Evolutionary conservation across 1,140 invertebrate species (phyloP).

Genomic region (Diploscapter pachys): DNA sequence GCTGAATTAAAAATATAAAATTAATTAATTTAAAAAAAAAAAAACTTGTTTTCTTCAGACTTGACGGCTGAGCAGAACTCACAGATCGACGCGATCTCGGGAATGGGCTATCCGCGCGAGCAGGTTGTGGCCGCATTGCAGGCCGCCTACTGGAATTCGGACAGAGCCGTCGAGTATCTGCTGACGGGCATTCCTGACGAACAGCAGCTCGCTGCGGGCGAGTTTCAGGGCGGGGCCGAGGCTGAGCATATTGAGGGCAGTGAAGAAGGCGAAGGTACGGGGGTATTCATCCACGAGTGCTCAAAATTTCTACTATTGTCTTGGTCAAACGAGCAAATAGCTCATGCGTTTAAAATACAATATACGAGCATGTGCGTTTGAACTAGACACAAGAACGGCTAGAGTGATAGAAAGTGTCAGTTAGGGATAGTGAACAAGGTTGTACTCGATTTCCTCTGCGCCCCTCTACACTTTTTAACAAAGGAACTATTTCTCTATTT

Average conservation of each 20-base stretch:
- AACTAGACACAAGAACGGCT: no score
- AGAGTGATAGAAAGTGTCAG: no score
- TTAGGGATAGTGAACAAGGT: no score
- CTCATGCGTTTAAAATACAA: no score
- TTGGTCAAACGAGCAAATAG: no score
- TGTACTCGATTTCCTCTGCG: no score
- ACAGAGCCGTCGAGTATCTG: slow-evolving; percentile 95
- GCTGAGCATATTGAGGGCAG: neutral
- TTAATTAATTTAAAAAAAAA: neutral
- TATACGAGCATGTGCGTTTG: no score
- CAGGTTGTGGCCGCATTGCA: slow-evolving; percentile 70
- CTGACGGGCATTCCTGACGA: slow-evolving; percentile 61
- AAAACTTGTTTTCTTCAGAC: slow-evolving; percentile 9
- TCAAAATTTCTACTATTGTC: neutral
- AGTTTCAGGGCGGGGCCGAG: neutral
- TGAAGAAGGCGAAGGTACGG: slow-evolving; percentile 4
- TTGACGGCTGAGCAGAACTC: slow-evolving; percentile 46
- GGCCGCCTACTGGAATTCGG: slow-evolving; percentile 96
- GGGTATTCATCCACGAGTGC: slow-evolving; percentile 3
- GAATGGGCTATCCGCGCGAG: slow-evolving; percentile 84
- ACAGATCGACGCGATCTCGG: slow-evolving; percentile 72
- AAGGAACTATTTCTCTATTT: neutral
- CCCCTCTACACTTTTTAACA: no score
- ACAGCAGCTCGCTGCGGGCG: slow-evolving; percentile 5
- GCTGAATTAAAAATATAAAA: no score